Base-by-base conservation (phyloP, 2,797 vertebrate species). In the Microctenopoma lineatum region DNA sequence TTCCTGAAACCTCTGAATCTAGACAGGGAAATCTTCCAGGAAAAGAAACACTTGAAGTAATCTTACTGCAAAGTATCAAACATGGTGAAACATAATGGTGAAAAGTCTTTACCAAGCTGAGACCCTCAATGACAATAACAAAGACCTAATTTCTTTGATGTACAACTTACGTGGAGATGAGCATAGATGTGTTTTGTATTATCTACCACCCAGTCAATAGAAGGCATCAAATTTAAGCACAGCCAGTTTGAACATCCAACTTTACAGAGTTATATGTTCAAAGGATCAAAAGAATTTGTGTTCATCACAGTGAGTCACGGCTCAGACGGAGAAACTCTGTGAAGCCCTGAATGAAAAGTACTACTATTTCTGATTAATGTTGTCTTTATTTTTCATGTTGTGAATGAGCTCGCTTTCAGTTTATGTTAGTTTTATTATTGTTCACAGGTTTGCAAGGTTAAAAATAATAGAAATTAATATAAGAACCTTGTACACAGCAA, bases 1-100 rank as follows among this genome's bases (percentile, higher is more conserved):
- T 83, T 85, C 76, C 82, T 79, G 73, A 80, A 76, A 83, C 67
- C 62, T 47, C 62, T 56, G 7, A 60, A 56, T 41, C 2, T 42
- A 45, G 59, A 73, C 57, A 61, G 59, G 12, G n/a, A 62, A 9
- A 26, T 27, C 66, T 66, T 77, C 59, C 70, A 84, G 70, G 58
- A 70, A 66, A 66, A 51, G 15, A 55, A 14, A 46, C 29, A 32
- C 7, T 32, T 10, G 25, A 26, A 39, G 58, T 66, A 29, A 55
- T 59, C 21, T 18, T 1, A 57, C 74, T 18, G n/a, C 47, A 57
- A 68, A 79, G 56, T 14, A 51, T 61, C 11, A 4, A 54, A 36
- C n/a, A 60, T 12, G 39, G 25, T 26, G 10, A 16, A 34, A 58
- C 12, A 45, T 34, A 55, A 51, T 45, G 27, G 26, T 39, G 15